Percentiles rank a stretch among this genome's conserved stretches.
These are phyloP conservation scores for Egretta garzetta DNA, from an alignment of 2,113 vertebrate genomes.

Conservation along the genomic window DNA sequence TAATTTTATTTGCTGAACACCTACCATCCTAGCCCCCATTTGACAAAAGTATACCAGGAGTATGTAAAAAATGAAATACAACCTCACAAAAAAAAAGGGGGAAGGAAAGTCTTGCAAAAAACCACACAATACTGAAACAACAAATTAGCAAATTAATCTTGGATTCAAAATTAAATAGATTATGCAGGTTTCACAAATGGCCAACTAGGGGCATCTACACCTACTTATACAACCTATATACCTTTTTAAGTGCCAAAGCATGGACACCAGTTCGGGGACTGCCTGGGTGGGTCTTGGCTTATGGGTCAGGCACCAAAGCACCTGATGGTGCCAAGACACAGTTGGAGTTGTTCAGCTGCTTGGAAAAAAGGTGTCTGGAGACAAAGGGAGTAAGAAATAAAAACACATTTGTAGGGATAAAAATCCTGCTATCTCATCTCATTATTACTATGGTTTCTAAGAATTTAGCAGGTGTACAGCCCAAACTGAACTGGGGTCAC, in stretches of 20 bases:
- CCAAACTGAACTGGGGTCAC: neutral
- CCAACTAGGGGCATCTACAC: neutral
- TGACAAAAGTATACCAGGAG: neutral
- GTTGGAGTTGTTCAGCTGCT: neutral
- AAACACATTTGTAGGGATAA: neutral
- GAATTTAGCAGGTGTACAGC: neutral
- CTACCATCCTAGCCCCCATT: neutral
- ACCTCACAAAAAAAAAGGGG: neutral
- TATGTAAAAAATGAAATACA: neutral
- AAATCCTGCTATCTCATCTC: neutral
- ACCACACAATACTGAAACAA: neutral
- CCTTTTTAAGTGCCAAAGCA: neutral
- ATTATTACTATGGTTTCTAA: rapidly evolving
- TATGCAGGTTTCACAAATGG: neutral
- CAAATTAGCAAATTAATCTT: neutral
- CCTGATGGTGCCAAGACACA: neutral
- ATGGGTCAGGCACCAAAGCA: neutral
- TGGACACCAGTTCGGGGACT: neutral
- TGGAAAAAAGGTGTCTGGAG: neutral
- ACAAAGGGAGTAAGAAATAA: neutral
- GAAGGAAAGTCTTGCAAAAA: neutral
- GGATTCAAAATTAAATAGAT: neutral
- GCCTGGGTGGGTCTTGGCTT: neutral
- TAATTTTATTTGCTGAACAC: neutral
- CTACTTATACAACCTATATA: neutral